phyloP scores from a whole-genome alignment of 1,140 invertebrate species.

The Eumaeus atala region DNA sequence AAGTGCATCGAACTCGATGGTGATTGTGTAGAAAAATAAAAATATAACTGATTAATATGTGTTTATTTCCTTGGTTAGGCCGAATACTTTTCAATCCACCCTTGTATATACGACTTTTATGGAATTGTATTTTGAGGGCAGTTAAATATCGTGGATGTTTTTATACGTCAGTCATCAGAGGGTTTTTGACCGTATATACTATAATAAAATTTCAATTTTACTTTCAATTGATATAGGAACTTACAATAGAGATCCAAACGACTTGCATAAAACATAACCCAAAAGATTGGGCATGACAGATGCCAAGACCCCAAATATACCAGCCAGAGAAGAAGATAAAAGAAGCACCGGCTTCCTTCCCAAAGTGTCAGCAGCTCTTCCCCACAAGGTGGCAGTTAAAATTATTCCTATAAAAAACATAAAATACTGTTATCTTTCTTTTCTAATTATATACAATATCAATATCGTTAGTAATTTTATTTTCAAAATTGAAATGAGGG shows the following conservation, averaged over 20 bases:
- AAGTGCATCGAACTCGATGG: too few relatives aligned
- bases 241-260: slow-evolving; percentile 53
- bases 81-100: too few relatives aligned
- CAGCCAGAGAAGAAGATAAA: slow-evolving; percentile 31
- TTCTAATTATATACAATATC: neutral
- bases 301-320: slow-evolving; percentile 35
- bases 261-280: slow-evolving; percentile 45
- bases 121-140: too few relatives aligned
- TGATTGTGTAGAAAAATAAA: too few relatives aligned
- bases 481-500: too few relatives aligned
- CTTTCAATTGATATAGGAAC: slow-evolving; percentile 19
- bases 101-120: too few relatives aligned
- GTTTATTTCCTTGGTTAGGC: too few relatives aligned
- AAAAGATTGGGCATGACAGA: slow-evolving; percentile 47
- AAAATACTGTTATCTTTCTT: neutral
- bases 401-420: slow-evolving; percentile 46
- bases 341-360: slow-evolving; percentile 51
- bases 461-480: too few relatives aligned
- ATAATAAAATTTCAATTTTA: slow-evolving; percentile 10
- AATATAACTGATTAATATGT: too few relatives aligned
- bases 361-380: slow-evolving; percentile 40
- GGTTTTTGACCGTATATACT: too few relatives aligned
- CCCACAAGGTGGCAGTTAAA: slow-evolving; percentile 54
- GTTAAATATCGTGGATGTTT: too few relatives aligned
- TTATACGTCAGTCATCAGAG: too few relatives aligned